Base-by-base conservation (phyloP, 2,888 invertebrate genomes). In the Caenorhabditis imperialis region DNA sequence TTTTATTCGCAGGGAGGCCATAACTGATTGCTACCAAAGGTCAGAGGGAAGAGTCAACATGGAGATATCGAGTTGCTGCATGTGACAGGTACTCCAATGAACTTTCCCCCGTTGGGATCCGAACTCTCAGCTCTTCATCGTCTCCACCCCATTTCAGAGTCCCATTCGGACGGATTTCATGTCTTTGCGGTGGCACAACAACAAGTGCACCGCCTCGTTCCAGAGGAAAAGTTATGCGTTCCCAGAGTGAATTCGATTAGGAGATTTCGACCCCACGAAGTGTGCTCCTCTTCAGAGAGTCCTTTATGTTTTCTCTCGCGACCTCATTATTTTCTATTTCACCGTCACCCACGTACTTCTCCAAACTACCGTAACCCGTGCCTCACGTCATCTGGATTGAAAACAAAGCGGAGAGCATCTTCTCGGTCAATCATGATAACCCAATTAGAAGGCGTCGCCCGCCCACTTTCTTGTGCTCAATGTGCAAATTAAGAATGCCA, bases 171-270 rank as follows among this genome's bases (percentile, higher is more conserved):
- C 25, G 27, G 54, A 60, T 61, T 47, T 45, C 53, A 58, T 53
- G 44, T 58, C 47, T 67, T 67, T 69, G 69, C 54, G 53, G 58
- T 48, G 55, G 48, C 55, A 57, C 12, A 57, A 57, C 57, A 57
- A 45, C 57, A 45, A 55, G 42, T 30, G 55, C 22, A 37, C 30
- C 33, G 50, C 23, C 51, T n/a, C 12, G 6, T 18, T 50, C 50
- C 18, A 33, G 50, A 42, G 44, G 40, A 35, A 57, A 57, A 44
- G 27, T 45, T 18, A 14, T 35, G 47, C 20, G 45, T 48, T 44
- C 44, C 65, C 20, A 33, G n/a, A n/a, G n/a, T n/a, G 51, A 45
- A 67, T 67, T 67, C 67, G 51, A 67, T 67, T 55, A 51, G 57
- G 57, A 35, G 45, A 30, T 30, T 30, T 30, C 30, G 6, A 30